Percentiles rank a stretch among this genome's conserved stretches.
phyloP scores from a whole-genome alignment of 2,113 vertebrate genomes.

The Aegypius monachus region DNA sequence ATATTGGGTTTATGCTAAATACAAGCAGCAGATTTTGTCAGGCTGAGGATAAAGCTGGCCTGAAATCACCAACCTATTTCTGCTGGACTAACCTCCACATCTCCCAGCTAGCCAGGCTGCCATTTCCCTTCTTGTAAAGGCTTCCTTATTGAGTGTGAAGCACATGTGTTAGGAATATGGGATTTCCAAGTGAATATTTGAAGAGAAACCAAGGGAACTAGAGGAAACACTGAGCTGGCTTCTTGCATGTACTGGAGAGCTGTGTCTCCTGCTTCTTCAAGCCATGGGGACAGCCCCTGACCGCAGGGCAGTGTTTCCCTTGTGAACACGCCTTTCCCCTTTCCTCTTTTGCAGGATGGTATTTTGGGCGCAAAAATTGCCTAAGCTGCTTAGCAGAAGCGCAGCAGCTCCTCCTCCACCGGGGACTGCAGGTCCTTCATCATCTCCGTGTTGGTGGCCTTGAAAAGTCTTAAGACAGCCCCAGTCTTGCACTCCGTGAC shows the following conservation, averaged over 20 bases:
- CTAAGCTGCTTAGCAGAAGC: not conserved
- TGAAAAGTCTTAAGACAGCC: not conserved
- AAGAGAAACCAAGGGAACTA: not conserved
- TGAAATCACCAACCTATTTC: not conserved
- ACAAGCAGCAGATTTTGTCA: not conserved
- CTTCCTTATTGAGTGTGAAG: not conserved
- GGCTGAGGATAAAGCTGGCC: not conserved
- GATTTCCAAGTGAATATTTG: not conserved
- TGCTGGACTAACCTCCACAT: not conserved
- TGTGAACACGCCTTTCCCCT: not conserved
- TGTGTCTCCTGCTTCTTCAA: not conserved
- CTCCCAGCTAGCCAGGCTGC: not conserved
- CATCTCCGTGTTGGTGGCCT: not conserved
- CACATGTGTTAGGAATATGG: not conserved
- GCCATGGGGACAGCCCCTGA: not conserved
- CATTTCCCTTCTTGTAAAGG: not conserved
- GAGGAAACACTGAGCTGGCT: not conserved
- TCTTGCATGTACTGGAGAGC: not conserved
- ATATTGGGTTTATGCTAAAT: not conserved
- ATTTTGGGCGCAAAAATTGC: not conserved
- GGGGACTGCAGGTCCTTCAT: not conserved
- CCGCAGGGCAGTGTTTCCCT: not conserved
- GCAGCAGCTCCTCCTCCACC: rapidly evolving
- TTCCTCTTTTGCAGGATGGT: not conserved
- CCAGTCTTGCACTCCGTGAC: rapidly evolving